Evolutionary conservation across 2,888 invertebrate genomes (phyloP), one percentile per base, ranked within the genome.

Genomic region (Erannis defoliaria): DNA sequence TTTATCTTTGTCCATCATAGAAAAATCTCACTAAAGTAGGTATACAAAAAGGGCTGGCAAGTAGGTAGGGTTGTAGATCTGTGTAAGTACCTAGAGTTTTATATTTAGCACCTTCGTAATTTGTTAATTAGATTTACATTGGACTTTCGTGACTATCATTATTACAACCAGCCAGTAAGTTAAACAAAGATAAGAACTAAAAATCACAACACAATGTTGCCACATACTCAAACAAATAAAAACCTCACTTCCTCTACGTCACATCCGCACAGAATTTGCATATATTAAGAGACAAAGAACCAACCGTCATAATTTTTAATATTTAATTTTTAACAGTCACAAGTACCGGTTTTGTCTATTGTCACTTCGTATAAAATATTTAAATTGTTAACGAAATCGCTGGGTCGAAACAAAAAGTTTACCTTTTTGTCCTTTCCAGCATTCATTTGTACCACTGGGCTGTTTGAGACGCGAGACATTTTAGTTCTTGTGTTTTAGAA

Each of bases 291-390:
- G 81, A 89, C 88, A 90, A 91, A 90, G 82, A 82, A 75, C 71
- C 76, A 82, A 82, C 87, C 86, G 88, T 89, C 87, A 91, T 93
- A 93, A 90, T 90, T 91, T 88, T 86, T 86, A 88, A 46, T 90
- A 89, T 91, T 89, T 90, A 90, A 90, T 93, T 92, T 90, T 91
- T 88, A 88, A 90, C 90, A 81, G 85, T 89, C 84, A 90, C 90
- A 90, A 92, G 92, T 92, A 93, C 92, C 90, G 90, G 90, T 90
- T 89, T 85, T 81, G 81, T 89, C 90, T 90, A 90, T 92, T 92
- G 91, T 91, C 89, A 86, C 85, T 73, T 76, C 79, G 87, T 82
- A 85, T 88, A 87, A 90, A 88, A 88, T 91, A 90, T 93, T 92
- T 86, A 90, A 92, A 91, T 92, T 86, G 81, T 84, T 80, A 91